These are phyloP conservation scores for Eupleurogrammus muticus DNA, from an alignment of 2,797 vertebrate genomes.

Conservation along the genomic window DNA sequence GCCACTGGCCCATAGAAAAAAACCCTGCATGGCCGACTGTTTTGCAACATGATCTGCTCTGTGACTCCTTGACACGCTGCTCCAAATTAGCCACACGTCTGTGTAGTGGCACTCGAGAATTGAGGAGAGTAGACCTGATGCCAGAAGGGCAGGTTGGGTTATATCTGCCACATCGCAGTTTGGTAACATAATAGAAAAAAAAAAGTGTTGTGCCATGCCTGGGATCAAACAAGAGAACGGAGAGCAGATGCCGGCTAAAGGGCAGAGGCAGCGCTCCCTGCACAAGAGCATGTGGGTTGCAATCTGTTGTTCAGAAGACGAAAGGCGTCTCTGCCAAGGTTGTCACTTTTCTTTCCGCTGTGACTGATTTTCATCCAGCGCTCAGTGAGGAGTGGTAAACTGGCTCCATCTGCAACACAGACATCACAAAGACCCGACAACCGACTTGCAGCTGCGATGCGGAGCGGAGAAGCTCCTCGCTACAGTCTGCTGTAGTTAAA, in stretches of 20 bases:
- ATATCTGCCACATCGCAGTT: conserved; percentile 65
- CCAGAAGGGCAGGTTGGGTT: conserved; percentile 64
- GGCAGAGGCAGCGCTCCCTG: conserved; percentile 56
- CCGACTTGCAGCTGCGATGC: conserved; percentile 24
- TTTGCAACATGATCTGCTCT: conserved; percentile 64
- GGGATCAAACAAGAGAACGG: conserved; percentile 64
- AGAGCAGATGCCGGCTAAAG: conserved; percentile 76
- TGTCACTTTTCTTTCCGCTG: conserved; percentile 69
- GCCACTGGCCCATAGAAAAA: conserved; percentile 51
- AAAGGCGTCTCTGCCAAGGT: conserved; percentile 64
- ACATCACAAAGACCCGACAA: conserved; percentile 41
- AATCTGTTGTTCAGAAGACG: conserved; percentile 74
- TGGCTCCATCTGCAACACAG: conserved; percentile 43
- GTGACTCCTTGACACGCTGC: conserved; percentile 57
- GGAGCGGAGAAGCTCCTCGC: conserved; percentile 5
- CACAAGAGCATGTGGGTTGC: conserved; percentile 74
- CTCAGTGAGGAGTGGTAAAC: conserved; percentile 49
- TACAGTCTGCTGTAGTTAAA: background rate
- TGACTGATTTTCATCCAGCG: conserved; percentile 56
- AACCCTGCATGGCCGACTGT: conserved; percentile 42
- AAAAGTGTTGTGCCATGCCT: conserved; percentile 49
- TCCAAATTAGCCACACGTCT: conserved; percentile 71
- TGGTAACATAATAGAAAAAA: conserved; percentile 70
- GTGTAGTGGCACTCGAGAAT: conserved; percentile 71
- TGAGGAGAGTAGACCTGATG: conserved; percentile 34